These are phyloP conservation scores for Glareola pratincola DNA, from an alignment of 2,113 vertebrate genomes.

Conservation along the genomic window DNA sequence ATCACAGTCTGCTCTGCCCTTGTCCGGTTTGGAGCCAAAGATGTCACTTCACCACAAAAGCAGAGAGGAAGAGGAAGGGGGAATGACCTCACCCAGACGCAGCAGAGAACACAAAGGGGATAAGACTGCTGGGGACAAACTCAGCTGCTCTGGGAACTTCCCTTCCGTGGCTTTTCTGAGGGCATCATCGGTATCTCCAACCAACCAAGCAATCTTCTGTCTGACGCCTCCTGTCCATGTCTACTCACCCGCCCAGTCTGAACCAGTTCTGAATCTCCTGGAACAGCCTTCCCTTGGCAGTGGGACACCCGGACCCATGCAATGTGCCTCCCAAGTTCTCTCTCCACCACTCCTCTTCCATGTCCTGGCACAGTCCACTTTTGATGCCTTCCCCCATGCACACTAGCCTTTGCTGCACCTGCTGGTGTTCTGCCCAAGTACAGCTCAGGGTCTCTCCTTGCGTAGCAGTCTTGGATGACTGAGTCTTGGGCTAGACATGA, in stretches of 20 bases:
- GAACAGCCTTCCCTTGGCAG: neutral
- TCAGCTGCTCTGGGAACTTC: slow-evolving; percentile 31
- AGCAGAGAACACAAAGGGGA: neutral
- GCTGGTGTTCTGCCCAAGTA: neutral
- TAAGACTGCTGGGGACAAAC: neutral
- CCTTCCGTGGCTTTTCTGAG: neutral
- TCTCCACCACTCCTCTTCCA: rapidly evolving
- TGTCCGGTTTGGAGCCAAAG: neutral
- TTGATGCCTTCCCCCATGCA: rapidly evolving
- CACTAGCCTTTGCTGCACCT: neutral
- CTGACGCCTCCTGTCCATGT: rapidly evolving
- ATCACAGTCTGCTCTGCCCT: neutral
- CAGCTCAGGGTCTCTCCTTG: neutral
- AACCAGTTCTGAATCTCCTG: rapidly evolving
- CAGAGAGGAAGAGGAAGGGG: slow-evolving; percentile 1
- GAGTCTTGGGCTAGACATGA: neutral
- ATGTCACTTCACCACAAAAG: slow-evolving; percentile 18
- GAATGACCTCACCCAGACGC: neutral
- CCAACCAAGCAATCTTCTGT: neutral
- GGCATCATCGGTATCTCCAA: neutral
- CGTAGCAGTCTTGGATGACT: neutral
- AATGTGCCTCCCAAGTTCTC: neutral
- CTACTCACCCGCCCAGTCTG: neutral
- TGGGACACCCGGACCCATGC: neutral
- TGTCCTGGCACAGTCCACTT: neutral